Evolutionary conservation across 1,140 invertebrate species (phyloP).

Genomic region (Leptinotarsa undecemlineata): DNA sequence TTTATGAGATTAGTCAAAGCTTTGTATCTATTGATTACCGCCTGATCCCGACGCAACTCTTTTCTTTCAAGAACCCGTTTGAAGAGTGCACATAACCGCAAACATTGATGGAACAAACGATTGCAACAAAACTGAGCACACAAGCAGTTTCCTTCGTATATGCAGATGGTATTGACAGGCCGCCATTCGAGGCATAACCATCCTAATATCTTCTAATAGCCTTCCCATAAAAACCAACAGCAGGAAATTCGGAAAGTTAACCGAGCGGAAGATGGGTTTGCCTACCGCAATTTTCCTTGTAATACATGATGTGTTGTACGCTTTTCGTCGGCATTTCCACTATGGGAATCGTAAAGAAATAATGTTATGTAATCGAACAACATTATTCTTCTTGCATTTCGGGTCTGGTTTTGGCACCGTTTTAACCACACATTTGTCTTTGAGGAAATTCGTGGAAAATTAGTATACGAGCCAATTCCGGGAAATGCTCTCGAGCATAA

Average conservation of each 20-base stretch:
- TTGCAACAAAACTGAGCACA: too few species aligned
- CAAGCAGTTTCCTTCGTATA: not conserved
- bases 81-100: too few species aligned
- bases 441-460: slow-evolving; percentile 20
- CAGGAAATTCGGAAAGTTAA: slow-evolving; percentile 27
- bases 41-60: too few species aligned
- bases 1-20: too few species aligned
- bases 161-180: slow-evolving; percentile 26
- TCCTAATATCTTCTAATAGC: slow-evolving; percentile 30
- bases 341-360: slow-evolving; percentile 22
- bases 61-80: too few species aligned
- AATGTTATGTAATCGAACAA: slow-evolving; percentile 25
- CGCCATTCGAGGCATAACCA: slow-evolving; percentile 1
- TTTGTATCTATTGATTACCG: too few species aligned
- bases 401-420: slow-evolving; percentile 20
- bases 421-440: slow-evolving; percentile 23
- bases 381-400: slow-evolving; percentile 20
- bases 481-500: not conserved
- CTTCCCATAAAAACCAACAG: slow-evolving; percentile 29
- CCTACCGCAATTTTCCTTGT: slow-evolving; percentile 26
- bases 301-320: slow-evolving; percentile 25
- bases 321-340: slow-evolving; percentile 6
- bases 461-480: slow-evolving; percentile 19
- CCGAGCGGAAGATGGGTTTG: slow-evolving; percentile 24
- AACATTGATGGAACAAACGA: too few species aligned